These are phyloP conservation scores for Catharus ustulatus DNA, from an alignment of 2,797 vertebrate species.

Conservation along the genomic window DNA sequence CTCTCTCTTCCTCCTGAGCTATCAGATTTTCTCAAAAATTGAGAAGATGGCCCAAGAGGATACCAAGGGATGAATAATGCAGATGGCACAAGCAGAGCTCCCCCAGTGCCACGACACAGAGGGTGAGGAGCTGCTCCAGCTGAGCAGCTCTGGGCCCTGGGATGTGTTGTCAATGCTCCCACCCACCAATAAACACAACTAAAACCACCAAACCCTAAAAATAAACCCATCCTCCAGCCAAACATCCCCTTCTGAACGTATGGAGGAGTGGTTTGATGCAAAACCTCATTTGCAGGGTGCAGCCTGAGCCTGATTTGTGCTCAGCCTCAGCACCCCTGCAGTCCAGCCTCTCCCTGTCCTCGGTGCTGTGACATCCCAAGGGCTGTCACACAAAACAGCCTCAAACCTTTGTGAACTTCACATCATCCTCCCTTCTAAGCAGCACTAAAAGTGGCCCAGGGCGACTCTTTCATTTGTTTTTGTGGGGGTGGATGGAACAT, in stretches of 20 bases:
- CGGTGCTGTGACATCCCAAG: background rate
- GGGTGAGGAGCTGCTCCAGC: background rate
- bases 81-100: background rate
- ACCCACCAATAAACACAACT: background rate
- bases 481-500: background rate
- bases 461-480: background rate
- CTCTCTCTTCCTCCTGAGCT: background rate
- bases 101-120: background rate
- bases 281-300: background rate
- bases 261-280: background rate
- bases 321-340: background rate
- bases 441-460: background rate
- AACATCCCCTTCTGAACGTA: background rate
- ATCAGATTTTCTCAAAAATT: background rate
- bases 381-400: background rate
- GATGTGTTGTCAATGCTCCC: background rate
- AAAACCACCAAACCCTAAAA: conserved; percentile 6
- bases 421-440: background rate
- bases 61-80: fast-evolving
- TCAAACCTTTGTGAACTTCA: background rate
- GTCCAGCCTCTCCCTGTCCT: background rate
- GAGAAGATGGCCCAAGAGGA: background rate
- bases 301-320: background rate
- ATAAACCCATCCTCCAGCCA: conserved; percentile 24
- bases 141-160: background rate